A percentile compares a stretch with the other conserved stretches of the same genome.
phyloP scores from a whole-genome alignment of 2,888 invertebrate genomes.

The Hyposoter didymator region DNA sequence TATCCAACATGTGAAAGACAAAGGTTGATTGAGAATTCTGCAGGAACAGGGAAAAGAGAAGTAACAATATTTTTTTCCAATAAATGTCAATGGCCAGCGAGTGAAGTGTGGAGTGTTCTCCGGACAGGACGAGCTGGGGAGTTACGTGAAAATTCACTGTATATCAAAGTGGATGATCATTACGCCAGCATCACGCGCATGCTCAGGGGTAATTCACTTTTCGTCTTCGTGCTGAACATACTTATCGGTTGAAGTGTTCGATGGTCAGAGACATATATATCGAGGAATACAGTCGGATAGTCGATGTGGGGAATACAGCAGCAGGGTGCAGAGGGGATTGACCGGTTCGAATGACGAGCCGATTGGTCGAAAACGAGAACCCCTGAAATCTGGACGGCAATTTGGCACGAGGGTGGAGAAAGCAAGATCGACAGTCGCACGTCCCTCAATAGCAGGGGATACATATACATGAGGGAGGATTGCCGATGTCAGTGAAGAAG shows the following conservation, averaged over 20 bases:
- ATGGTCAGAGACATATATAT: background rate
- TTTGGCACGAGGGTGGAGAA: slow-evolving; percentile 73
- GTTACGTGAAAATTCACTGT: slow-evolving; percentile 14
- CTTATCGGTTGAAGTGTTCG: slow-evolving; percentile 33
- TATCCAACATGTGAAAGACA: no score
- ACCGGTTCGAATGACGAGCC: slow-evolving; percentile 22
- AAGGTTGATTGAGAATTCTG: background rate
- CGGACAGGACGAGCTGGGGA: background rate
- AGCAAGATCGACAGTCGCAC: slow-evolving; percentile 78
- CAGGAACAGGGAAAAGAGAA: background rate
- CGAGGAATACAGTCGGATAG: background rate
- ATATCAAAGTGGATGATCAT: slow-evolving; percentile 35
- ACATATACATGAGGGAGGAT: slow-evolving; percentile 35
- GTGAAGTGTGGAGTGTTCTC: background rate
- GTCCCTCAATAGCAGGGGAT: slow-evolving; percentile 76
- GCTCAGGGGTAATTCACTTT: slow-evolving; percentile 48
- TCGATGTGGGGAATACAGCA: slow-evolving; percentile 17
- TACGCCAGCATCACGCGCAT: slow-evolving; percentile 27
- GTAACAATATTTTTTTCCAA: background rate
- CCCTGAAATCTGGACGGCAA: slow-evolving; percentile 78
- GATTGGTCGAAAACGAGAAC: slow-evolving; percentile 69
- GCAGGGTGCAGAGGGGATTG: slow-evolving; percentile 16
- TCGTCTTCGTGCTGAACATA: slow-evolving; percentile 53
- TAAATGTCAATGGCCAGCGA: background rate
- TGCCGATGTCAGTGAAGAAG: slow-evolving; percentile 30